Base-by-base conservation (phyloP, 2,113 vertebrate genomes). In the Chlamydotis undulata region DNA sequence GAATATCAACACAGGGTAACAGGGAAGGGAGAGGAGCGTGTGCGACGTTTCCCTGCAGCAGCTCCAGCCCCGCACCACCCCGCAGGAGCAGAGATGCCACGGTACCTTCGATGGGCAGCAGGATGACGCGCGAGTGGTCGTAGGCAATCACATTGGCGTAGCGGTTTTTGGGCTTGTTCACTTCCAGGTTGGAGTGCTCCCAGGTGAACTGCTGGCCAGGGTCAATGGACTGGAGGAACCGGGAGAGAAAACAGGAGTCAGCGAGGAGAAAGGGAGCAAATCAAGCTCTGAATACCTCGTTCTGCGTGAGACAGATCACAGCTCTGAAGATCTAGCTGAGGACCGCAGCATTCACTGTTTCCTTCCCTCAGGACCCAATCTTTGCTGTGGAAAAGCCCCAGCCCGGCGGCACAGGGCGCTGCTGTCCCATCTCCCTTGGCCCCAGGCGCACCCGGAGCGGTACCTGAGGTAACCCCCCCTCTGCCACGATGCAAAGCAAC, bases 201-300 rank as follows among this genome's bases (percentile, higher is more conserved):
- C 99, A 99, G 12, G 99, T 99, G 98, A 99, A 99, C 98, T 99
- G 99, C 98, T 99, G 99, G 63, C 99, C 99, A 0, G 99, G 99
- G 94, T 99, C 99, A 11, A 99, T 99, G 77, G 99, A 99, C 99
- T 99, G 98, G 2, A 33, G 82, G 90, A 49, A 22, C 16, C 0
- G 59, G 79, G 60, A 73, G 21, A 87, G 73, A 61, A 78, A 76
- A 84, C 0, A 1, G 16, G 8, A 50, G 71, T 87, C 59, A 89
- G 77, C 6, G 53, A 52, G 43, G 33, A 15, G 49, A 29, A 52
- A 13, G 57, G 67, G 65, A 79, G 57, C 33, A 19, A n/a, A 24
- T 24, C 16, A 70, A 63, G 37, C 14, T 92, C 79, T 2, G 55
- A 74, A 19, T 7, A 8, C 22, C 68, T 35, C 0, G 43, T 3